Base-by-base conservation (phyloP, 2,113 vertebrate species). In the Pterophyllum scalare region DNA sequence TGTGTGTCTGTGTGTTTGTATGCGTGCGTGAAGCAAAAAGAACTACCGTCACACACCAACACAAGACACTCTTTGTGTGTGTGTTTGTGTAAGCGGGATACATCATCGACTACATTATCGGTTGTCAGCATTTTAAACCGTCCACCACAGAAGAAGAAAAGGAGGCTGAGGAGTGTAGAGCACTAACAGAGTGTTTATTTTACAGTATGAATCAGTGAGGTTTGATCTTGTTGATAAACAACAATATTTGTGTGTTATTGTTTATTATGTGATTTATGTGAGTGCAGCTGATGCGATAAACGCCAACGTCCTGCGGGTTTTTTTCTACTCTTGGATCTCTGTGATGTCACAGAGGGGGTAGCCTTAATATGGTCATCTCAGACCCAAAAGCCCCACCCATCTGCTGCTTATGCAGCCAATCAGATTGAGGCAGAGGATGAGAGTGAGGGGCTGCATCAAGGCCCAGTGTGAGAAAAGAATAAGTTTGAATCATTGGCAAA, bases 31-130 rank as follows among this genome's bases (percentile, higher is more conserved):
- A 9, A 17, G 40, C 40, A 46, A 70, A 64, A 54, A 59, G 64
- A 24, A 59, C 82, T 79, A 62, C 70, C 24, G 1, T 54, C 52
- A 70, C 49, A 74, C 70, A 77, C 38, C 57, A 52, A 31, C 82
- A 93, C 89, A 93, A 88, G 43, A 85, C 28, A 24, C 58, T 62
- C 84, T 90, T 85, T 9, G 80, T 3, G 28, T 13, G 56, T 24
- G 56, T 13, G 58, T 84, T 84, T 75, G 83, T n/a, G 11, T 7
- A 8, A 6, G 75, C 1, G 8, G 2, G 6, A 75, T 49, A 77
- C 86, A 81, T 88, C 80, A 83, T 78, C 31, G 12, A 82, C 61
- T 62, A 82, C 88, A 83, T 87, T 78, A 87, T 81, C 74, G 0
- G 3, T 28, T 9, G 61, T 88, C 86, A 88, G 77, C 82, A 59